A percentile compares a stretch with the other conserved stretches of the same genome.
Conservation (phyloP, 2,888 invertebrate species). For the Diogma glabrata region DNA sequence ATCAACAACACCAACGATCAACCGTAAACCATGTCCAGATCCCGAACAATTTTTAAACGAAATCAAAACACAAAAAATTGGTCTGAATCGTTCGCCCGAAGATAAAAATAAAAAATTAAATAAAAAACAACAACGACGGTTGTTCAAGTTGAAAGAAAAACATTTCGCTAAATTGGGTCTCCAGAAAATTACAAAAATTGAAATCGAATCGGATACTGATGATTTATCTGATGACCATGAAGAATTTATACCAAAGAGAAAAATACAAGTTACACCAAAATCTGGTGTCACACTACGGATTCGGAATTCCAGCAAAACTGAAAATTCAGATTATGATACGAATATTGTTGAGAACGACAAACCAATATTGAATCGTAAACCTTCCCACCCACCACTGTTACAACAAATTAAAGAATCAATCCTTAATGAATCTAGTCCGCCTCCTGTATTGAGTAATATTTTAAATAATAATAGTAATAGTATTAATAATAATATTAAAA, state of each 20-base stretch:
- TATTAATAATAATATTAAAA: background rate
- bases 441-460: background rate
- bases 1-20: slow-evolving; percentile 17
- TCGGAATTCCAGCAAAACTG: slow-evolving; percentile 19
- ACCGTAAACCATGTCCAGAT: slow-evolving; percentile 29
- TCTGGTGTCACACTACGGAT: slow-evolving; percentile 32
- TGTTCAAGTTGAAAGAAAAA: slow-evolving; percentile 44
- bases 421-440: background rate
- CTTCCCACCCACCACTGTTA: too few species aligned
- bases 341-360: background rate
- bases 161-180: slow-evolving; percentile 45
- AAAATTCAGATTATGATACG: background rate
- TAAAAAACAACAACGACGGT: slow-evolving; percentile 34
- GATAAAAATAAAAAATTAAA: slow-evolving; percentile 32
- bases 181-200: slow-evolving; percentile 23
- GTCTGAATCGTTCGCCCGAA: slow-evolving; percentile 32
- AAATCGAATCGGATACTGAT: slow-evolving; percentile 28
- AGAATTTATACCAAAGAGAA: slow-evolving; percentile 31
- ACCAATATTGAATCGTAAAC: background rate
- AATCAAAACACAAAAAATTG: slow-evolving; percentile 31
- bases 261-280: slow-evolving; percentile 30
- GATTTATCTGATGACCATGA: slow-evolving; percentile 34
- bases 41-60: slow-evolving; percentile 31
- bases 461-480: background rate
- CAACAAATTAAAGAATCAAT: background rate